Conservation (phyloP, 1,140 invertebrate genomes). For the Heliothis subflexa region DNA sequence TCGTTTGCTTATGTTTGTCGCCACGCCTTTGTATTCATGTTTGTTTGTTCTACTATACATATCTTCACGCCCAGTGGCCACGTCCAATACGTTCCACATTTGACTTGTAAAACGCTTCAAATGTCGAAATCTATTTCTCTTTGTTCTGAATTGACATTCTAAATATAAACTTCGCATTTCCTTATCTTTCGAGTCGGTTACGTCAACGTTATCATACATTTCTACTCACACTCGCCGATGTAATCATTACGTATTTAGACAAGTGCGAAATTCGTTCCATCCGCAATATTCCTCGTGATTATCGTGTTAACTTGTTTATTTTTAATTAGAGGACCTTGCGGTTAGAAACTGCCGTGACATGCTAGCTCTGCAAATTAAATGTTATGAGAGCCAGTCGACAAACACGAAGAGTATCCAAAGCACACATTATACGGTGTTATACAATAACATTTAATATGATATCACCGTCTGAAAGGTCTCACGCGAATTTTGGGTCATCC, state of each 20-base stretch:
- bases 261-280: conserved; percentile 27
- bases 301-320: conserved; percentile 11
- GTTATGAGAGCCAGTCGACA: conserved; percentile 29
- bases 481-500: not conserved
- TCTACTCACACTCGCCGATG: conserved; percentile 17
- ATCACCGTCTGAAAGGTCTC: conserved; percentile 38
- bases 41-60: no score
- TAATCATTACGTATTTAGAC: conserved; percentile 14
- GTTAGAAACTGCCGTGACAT: conserved; percentile 27
- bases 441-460: conserved; percentile 51
- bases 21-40: no score
- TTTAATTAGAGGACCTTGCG: conserved; percentile 17
- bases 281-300: not conserved
- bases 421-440: conserved; percentile 40
- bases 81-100: no score
- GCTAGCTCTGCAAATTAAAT: conserved; percentile 28
- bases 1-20: no score
- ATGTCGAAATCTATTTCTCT: not conserved
- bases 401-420: conserved; percentile 22
- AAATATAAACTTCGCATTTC: conserved; percentile 20
- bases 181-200: conserved; percentile 21
- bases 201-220: conserved; percentile 25
- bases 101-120: not conserved
- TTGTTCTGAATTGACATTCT: not conserved
- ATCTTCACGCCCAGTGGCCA: no score